A percentile compares a stretch with the other conserved stretches of the same genome.
Conservation (phyloP, 1,140 invertebrate species). For the Epicauta chinensis region DNA sequence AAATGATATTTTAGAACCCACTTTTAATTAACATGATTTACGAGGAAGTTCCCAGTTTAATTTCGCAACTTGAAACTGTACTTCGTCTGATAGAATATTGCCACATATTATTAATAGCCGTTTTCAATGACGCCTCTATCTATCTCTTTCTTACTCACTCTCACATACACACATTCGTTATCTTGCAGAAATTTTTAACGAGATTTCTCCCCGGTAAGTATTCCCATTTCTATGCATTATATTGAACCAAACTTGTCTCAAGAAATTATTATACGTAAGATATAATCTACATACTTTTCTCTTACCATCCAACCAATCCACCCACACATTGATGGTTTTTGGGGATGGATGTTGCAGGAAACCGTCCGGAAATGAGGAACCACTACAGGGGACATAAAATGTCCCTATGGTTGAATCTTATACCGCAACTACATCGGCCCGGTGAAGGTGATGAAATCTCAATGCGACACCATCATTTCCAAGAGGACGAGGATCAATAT, state of each 20-base stretch:
- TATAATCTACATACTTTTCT: no score
- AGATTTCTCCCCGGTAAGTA: no score
- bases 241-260: no score
- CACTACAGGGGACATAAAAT: conserved; percentile 87
- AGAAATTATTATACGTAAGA: no score
- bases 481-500: conserved; percentile 60
- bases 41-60: conserved; percentile 16
- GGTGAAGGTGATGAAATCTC: conserved; percentile 63
- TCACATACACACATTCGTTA: no score
- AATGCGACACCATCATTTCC: conserved; percentile 72
- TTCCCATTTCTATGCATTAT: no score
- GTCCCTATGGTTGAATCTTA: conserved; percentile 86
- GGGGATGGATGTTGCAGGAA: conserved; percentile 43
- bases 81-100: conserved; percentile 15
- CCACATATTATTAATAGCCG: conserved; percentile 16
- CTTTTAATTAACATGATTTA: conserved; percentile 26
- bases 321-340: no score
- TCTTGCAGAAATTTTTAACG: no score
- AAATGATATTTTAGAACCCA: conserved; percentile 16
- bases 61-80: conserved; percentile 21
- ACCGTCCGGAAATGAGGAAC: conserved; percentile 63
- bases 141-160: no score
- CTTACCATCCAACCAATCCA: no score
- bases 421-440: conserved; percentile 78
- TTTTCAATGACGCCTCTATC: not conserved